Evolutionary conservation across 2,888 invertebrate genomes (phyloP).

Genomic region (Saturnia pavonia): DNA sequence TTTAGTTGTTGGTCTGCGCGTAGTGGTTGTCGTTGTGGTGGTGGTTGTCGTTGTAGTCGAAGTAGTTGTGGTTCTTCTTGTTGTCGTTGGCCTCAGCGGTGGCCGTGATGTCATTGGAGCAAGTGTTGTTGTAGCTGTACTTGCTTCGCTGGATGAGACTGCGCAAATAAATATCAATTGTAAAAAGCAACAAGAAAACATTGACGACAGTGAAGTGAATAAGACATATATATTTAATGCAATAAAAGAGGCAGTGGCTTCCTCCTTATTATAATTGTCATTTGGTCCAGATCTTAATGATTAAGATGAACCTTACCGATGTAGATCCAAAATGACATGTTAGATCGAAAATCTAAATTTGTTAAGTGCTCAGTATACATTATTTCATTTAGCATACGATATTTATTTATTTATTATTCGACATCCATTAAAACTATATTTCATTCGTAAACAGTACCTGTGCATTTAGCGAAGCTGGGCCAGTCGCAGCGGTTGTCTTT

Average conservation of each 20-base stretch:
- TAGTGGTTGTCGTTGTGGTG: slow-evolving; percentile 50
- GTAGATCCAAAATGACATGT: neutral
- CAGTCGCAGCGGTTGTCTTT: slow-evolving; percentile 88
- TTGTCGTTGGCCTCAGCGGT: slow-evolving; percentile 58
- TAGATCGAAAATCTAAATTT: neutral
- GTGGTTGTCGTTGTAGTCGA: slow-evolving; percentile 45
- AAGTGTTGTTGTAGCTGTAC: slow-evolving; percentile 62
- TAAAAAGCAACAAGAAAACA: neutral
- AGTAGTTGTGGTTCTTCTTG: slow-evolving; percentile 46
- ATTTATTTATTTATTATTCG: neutral
- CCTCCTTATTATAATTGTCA: neutral
- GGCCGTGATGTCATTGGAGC: slow-evolving; percentile 72
- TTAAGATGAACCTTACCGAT: neutral
- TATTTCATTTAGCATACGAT: neutral
- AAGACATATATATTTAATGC: neutral
- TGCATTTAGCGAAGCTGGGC: slow-evolving; percentile 89
- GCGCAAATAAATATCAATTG: slow-evolving; percentile 12
- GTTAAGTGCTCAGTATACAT: neutral
- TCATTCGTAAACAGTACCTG: slow-evolving; percentile 38
- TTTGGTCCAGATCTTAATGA: neutral
- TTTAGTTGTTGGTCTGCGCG: slow-evolving; percentile 39
- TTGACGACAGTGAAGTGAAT: neutral
- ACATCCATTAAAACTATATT: neutral
- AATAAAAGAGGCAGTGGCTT: neutral
- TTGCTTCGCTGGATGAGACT: slow-evolving; percentile 52